A percentile compares a stretch with the other conserved stretches of the same genome.
Conservation (phyloP, 2,113 vertebrate species). For the Mirounga angustirostris region DNA sequence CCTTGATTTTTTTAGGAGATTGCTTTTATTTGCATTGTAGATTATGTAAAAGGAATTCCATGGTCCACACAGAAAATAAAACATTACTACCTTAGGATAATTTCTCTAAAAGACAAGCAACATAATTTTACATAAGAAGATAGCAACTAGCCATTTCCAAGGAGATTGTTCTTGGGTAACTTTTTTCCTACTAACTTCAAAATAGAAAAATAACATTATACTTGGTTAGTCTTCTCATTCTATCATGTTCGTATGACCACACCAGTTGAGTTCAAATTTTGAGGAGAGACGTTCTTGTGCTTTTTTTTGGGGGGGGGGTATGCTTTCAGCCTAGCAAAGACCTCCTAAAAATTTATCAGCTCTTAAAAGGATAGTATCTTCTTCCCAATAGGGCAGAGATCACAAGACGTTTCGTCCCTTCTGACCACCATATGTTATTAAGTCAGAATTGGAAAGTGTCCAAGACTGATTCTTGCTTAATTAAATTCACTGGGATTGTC, state of each 20-base stretch:
- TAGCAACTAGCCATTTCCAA: background rate
- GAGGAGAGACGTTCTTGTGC: background rate
- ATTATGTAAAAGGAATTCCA: background rate
- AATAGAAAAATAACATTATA: background rate
- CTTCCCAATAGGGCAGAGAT: background rate
- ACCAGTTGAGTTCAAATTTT: background rate
- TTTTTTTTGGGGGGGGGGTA: background rate
- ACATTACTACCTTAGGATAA: background rate
- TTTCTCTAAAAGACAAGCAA: background rate
- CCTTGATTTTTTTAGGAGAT: background rate
- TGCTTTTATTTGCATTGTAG: background rate
- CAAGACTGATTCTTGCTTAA: conserved; percentile 13
- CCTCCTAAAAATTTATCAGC: background rate
- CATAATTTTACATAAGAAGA: background rate
- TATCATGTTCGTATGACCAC: background rate
- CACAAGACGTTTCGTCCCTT: background rate
- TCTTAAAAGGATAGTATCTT: background rate
- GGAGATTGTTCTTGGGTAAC: background rate
- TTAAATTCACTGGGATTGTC: conserved; percentile 46
- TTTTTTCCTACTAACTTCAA: background rate
- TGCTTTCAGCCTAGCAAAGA: background rate
- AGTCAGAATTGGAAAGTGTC: background rate
- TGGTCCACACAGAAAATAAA: background rate
- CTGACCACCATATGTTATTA: background rate
- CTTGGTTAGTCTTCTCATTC: background rate